These are phyloP conservation scores for Bombyx huttoni DNA, from an alignment of 2,888 invertebrate species.

Conservation along the genomic window DNA sequence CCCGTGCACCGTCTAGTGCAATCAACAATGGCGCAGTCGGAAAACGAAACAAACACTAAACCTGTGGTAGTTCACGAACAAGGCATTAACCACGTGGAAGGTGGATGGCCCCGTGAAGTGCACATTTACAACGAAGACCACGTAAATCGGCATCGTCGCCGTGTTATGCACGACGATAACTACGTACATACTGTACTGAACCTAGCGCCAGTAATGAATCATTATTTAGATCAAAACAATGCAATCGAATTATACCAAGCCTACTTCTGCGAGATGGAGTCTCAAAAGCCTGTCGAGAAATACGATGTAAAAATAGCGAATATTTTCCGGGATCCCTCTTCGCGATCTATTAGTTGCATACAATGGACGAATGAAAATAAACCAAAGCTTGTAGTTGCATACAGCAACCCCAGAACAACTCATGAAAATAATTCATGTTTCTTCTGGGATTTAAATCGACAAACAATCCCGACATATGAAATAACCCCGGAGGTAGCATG, in stretches of 20 bases:
- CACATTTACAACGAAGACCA: constrained; percentile 78
- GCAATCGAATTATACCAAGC: constrained; percentile 85
- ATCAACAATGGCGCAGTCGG: constrained; percentile 51
- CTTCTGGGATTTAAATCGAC: constrained; percentile 76
- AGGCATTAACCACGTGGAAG: constrained; percentile 82
- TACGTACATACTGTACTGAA: constrained; percentile 77
- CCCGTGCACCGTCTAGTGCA: constrained; percentile 64
- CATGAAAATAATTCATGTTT: constrained; percentile 64
- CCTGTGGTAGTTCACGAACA: constrained; percentile 70
- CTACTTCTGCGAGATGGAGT: constrained; percentile 75
- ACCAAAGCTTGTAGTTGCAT: constrained; percentile 76
- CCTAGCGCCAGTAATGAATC: constrained; percentile 72
- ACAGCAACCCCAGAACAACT: constrained; percentile 48
- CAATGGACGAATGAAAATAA: constrained; percentile 80
- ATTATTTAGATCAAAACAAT: constrained; percentile 82
- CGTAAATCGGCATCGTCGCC: constrained; percentile 80
- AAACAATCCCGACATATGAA: constrained; percentile 36
- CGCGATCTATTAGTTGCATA: constrained; percentile 70
- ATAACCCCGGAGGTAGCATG: constrained; percentile 37
- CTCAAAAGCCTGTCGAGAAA: constrained; percentile 66
- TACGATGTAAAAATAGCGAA: constrained; percentile 75
- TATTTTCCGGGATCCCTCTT: constrained; percentile 75
- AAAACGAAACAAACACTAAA: constrained; percentile 74
- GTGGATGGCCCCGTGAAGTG: constrained; percentile 88
- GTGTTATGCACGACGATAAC: constrained; percentile 83